Percentiles rank a stretch among this genome's conserved stretches.
These are phyloP conservation scores for Dascyllus trimaculatus DNA, from an alignment of 2,113 vertebrate species.

Conservation along the genomic window DNA sequence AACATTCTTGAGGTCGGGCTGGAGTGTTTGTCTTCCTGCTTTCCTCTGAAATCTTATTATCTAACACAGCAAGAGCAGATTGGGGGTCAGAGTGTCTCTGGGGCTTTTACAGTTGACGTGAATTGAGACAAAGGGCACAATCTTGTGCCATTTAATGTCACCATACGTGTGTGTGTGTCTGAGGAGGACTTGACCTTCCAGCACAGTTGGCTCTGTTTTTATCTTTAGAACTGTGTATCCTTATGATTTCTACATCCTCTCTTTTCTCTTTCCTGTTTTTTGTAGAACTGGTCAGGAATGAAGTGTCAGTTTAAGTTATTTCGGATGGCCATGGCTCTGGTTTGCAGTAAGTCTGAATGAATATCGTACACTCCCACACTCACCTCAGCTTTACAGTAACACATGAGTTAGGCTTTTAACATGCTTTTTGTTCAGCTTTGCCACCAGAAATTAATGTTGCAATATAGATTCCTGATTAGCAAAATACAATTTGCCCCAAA, in stretches of 20 bases:
- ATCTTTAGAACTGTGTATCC: conserved; percentile 9
- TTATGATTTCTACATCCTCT: conserved; percentile 16
- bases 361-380: neutral
- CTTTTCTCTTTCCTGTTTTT: conserved; percentile 30
- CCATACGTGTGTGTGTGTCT: conserved; percentile 10
- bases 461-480: neutral
- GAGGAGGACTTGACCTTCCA: conserved; percentile 38
- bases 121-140: conserved; percentile 41
- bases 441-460: too few species aligned
- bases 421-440: neutral
- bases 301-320: conserved; percentile 98
- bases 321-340: conserved; percentile 96
- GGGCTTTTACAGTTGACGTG: conserved; percentile 54
- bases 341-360: conserved; percentile 93
- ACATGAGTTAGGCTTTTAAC: neutral
- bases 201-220: conserved; percentile 23
- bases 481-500: too few species aligned
- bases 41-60: conserved; percentile 59
- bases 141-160: conserved; percentile 38
- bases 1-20: conserved; percentile 29
- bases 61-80: conserved; percentile 33
- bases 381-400: neutral
- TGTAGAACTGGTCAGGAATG: conserved; percentile 98
- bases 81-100: conserved; percentile 47
- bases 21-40: conserved; percentile 37